A percentile compares a stretch with the other conserved stretches of the same genome.
Conservation (phyloP, 2,113 vertebrate genomes). For the Peromyscus maniculatus region DNA sequence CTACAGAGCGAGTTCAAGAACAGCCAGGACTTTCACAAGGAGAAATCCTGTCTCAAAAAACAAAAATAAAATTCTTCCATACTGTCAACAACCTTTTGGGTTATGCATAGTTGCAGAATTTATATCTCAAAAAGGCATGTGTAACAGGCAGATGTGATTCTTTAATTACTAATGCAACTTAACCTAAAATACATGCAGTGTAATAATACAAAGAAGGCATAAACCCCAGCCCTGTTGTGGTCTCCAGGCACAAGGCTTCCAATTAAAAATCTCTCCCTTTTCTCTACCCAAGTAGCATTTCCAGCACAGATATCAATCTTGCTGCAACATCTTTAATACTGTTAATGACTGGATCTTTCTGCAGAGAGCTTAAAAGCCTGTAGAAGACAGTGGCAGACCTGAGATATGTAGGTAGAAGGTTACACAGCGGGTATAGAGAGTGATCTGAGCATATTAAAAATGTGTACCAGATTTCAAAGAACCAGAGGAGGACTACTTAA, state of each 20-base stretch:
- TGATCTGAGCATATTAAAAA: conserved; percentile 83
- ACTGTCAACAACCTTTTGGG: conserved; percentile 48
- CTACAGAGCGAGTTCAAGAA: too few relatives aligned
- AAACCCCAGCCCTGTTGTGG: conserved; percentile 10
- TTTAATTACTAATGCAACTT: conserved; percentile 52
- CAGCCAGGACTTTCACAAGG: too few relatives aligned
- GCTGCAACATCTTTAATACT: conserved; percentile 78
- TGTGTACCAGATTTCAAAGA: conserved; percentile 77
- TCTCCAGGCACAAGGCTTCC: conserved; percentile 82
- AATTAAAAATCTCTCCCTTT: conserved; percentile 81
- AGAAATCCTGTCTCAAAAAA: too few relatives aligned
- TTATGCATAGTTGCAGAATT: conserved; percentile 33
- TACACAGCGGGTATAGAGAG: conserved; percentile 80
- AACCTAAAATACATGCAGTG: conserved; percentile 56
- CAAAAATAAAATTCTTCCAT: neutral
- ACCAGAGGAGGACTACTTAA: conserved; percentile 56
- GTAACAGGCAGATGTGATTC: conserved; percentile 43
- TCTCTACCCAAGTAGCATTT: conserved; percentile 73
- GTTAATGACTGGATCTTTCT: conserved; percentile 86
- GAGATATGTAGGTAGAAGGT: conserved; percentile 80
- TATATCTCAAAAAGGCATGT: conserved; percentile 34
- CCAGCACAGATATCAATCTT: conserved; percentile 79
- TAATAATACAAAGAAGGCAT: conserved; percentile 78
- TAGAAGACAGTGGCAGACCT: conserved; percentile 60
- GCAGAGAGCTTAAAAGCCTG: conserved; percentile 69